These are phyloP conservation scores for Acrocephalus arundinaceus DNA, from an alignment of 2,113 vertebrate genomes.

Conservation along the genomic window DNA sequence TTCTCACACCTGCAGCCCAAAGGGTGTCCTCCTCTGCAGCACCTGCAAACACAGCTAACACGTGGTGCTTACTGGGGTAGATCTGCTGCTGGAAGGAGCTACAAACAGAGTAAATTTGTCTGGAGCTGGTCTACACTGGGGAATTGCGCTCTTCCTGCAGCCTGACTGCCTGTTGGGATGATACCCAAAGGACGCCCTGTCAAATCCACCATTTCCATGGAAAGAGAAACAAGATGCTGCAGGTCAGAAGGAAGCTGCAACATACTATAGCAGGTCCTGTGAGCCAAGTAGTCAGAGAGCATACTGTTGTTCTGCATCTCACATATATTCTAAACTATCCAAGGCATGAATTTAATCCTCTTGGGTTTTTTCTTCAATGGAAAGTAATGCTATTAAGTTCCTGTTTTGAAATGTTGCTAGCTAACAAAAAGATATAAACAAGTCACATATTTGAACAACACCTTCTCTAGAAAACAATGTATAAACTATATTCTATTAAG, in stretches of 20 bases:
- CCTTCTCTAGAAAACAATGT: neutral
- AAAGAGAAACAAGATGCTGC: neutral
- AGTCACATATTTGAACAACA: neutral
- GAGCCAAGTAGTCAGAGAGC: neutral
- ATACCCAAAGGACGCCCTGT: neutral
- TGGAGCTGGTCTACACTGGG: neutral
- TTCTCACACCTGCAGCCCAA: neutral
- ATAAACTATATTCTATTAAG: neutral
- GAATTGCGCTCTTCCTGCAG: neutral
- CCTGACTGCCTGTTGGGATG: neutral
- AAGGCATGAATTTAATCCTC: neutral
- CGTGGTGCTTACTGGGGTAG: rapidly evolving
- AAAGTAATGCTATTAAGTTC: neutral
- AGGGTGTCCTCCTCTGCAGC: neutral
- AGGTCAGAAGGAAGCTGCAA: neutral
- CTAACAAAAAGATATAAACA: neutral
- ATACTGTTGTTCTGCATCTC: neutral
- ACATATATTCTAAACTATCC: neutral
- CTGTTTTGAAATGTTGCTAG: neutral
- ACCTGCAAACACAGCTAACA: neutral
- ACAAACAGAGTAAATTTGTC: neutral
- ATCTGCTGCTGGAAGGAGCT: neutral
- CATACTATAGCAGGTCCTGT: neutral
- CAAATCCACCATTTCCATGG: neutral
- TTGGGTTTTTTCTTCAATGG: neutral